Evolutionary conservation across 2,888 invertebrate genomes (phyloP), one percentile per base, ranked within the genome.

Genomic region (Mesorhabditis sp.): DNA sequence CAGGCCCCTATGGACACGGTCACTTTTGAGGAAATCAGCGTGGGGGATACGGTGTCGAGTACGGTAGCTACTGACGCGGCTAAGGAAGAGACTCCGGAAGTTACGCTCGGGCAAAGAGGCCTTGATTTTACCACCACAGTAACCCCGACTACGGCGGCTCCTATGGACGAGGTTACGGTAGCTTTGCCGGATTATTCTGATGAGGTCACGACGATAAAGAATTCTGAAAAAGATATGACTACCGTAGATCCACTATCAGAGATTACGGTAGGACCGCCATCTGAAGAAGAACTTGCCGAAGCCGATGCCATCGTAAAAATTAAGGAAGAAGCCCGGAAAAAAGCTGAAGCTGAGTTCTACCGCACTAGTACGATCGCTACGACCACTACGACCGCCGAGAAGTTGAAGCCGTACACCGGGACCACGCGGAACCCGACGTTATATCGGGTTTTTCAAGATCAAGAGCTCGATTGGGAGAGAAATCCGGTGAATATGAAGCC

Each of bases 401-500:
- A 50, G n/a, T n/a, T 50, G n/a, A n/a, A 50, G 58, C 58, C 58
- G 10, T 50, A 50, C 58, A 50, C 58, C n/a, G 58, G 58, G 58
- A 50, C 58, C 58, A 50, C 58, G 58, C 10, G 7, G 10, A n/a
- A 50, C 10, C 58, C 58, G 58, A 50, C 58, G 10, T n/a, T 50
- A n/a, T 50, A 50, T n/a, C 7, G n/a, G 1, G 58, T 50, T n/a
- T 50, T 50, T n/a, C 10, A n/a, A 13, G 58, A 50, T 2, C 7
- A 13, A 2, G n/a, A 50, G 2, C 10, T 13, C 1, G 58, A 50
- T 50, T 50, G 7, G n/a, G 58, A 50, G n/a, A 1, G 28, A 2
- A 28, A 28, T 28, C 28, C 28, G 28, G 28, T 28, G 28, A 28
- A 28, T 28, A 28, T 28, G 28, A 50, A 50, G 10, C 10, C 58